These are phyloP conservation scores for Acanthoscelides obtectus DNA, from an alignment of 2,888 invertebrate species.

Conservation along the genomic window DNA sequence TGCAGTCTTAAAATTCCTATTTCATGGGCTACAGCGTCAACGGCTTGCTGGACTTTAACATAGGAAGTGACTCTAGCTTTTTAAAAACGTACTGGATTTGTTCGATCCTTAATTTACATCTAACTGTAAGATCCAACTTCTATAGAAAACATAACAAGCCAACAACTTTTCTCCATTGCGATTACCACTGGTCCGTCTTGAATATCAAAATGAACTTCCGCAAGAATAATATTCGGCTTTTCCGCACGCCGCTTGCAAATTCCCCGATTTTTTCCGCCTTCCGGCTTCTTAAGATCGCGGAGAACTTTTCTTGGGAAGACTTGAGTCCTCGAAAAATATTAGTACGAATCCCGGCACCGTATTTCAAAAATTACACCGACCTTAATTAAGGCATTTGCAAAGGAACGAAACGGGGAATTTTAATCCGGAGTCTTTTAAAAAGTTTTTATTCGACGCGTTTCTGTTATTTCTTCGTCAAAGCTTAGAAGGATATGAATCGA, in stretches of 20 bases:
- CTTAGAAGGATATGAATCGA: neutral
- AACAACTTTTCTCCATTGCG: neutral
- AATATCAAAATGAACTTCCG: neutral
- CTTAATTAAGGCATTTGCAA: neutral
- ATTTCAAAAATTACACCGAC: neutral
- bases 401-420: neutral
- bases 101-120: too few relatives aligned
- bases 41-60: too few relatives aligned
- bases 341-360: neutral
- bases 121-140: too few relatives aligned
- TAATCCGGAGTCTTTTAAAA: neutral
- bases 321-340: neutral
- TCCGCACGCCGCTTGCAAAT: neutral
- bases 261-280: neutral
- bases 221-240: neutral
- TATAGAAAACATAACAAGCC: too few relatives aligned
- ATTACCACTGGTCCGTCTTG: neutral
- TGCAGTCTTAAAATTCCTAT: too few relatives aligned
- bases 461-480: neutral
- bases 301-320: neutral
- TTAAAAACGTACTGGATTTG: too few relatives aligned
- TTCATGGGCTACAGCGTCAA: too few relatives aligned
- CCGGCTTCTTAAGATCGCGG: neutral
- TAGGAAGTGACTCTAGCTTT: too few relatives aligned
- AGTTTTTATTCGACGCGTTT: neutral